Conservation (phyloP, 2,113 vertebrate species). For the Salvelinus alpinus region DNA sequence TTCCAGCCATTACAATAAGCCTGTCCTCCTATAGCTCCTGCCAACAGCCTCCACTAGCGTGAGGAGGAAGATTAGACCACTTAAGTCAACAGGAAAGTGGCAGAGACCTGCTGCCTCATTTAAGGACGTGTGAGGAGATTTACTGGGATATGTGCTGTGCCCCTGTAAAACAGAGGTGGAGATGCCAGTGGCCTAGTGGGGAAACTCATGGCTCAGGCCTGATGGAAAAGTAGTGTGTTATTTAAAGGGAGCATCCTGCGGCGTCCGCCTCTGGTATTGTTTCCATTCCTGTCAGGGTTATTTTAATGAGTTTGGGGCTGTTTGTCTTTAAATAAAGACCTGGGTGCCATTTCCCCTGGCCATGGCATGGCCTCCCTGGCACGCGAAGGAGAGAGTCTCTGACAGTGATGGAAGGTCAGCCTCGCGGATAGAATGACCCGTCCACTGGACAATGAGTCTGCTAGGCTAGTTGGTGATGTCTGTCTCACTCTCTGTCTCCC, state of each 20-base stretch:
- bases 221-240: constrained; percentile 59
- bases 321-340: constrained; percentile 18
- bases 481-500: constrained; percentile 24
- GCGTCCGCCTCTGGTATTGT: constrained; percentile 45
- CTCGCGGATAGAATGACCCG: constrained; percentile 23
- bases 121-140: constrained; percentile 47
- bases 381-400: constrained; percentile 33
- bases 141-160: constrained; percentile 28
- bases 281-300: constrained; percentile 54
- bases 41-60: constrained; percentile 4
- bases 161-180: constrained; percentile 25
- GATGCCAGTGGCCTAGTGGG: constrained; percentile 35
- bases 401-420: constrained; percentile 39
- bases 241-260: constrained; percentile 55
- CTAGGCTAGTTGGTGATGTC: not conserved
- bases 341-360: constrained; percentile 46
- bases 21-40: too few species aligned
- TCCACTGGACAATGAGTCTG: constrained; percentile 11
- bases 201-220: constrained; percentile 6
- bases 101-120: constrained; percentile 44
- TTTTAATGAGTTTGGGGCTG: constrained; percentile 59
- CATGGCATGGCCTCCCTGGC: constrained; percentile 35
- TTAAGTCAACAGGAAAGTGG: constrained; percentile 26
- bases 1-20: too few species aligned
- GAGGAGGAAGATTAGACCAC: constrained; percentile 35